A percentile compares a stretch with the other conserved stretches of the same genome.
These are phyloP conservation scores for Endotricha flammealis DNA, from an alignment of 2,888 invertebrate species.

Conservation along the genomic window DNA sequence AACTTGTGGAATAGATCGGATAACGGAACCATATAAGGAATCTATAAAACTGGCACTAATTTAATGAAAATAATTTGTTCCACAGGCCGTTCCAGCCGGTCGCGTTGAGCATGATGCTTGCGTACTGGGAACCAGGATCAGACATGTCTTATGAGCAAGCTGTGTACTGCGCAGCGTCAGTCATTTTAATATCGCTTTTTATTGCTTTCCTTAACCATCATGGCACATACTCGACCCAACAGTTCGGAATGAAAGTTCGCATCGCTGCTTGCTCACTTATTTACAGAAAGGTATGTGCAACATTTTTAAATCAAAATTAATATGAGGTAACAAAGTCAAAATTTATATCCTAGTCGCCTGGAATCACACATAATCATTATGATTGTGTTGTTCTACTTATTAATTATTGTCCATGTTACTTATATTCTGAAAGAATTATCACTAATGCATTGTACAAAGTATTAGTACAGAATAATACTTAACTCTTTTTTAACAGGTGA, in stretches of 20 bases:
- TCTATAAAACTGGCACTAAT: too few relatives aligned
- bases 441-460: too few relatives aligned
- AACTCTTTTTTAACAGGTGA: conserved; percentile 48
- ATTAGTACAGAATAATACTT: background rate
- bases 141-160: conserved; percentile 76
- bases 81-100: conserved; percentile 82
- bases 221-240: conserved; percentile 81
- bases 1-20: too few relatives aligned
- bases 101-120: conserved; percentile 80
- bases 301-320: too few relatives aligned
- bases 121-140: conserved; percentile 80
- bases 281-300: conserved; percentile 87
- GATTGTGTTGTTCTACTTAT: too few relatives aligned
- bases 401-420: too few relatives aligned
- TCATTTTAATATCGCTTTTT: conserved; percentile 74
- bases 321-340: too few relatives aligned
- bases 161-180: conserved; percentile 79
- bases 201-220: conserved; percentile 82
- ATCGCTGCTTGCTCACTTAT: conserved; percentile 90
- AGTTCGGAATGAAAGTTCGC: conserved; percentile 89
- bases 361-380: too few relatives aligned
- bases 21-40: too few relatives aligned
- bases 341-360: too few relatives aligned
- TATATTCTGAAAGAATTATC: too few relatives aligned
- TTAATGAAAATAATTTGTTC: conserved; percentile 21